Conservation (phyloP, 2,113 vertebrate genomes). For the Desmodus rotundus region DNA sequence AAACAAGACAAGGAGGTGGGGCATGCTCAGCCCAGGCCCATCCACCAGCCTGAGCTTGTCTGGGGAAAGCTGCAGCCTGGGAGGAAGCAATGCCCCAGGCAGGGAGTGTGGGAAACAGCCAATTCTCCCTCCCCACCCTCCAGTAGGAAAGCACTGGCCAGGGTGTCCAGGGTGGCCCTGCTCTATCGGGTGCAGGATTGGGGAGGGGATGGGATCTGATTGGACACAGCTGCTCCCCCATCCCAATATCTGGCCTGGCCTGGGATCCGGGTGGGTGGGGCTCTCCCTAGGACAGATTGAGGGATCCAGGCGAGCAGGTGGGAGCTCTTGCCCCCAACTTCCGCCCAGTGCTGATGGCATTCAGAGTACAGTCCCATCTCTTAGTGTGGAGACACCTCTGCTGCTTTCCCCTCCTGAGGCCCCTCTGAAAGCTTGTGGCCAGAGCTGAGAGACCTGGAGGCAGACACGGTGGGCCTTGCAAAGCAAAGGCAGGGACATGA, state of each 20-base stretch:
- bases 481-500: neutral
- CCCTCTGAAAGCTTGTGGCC: neutral
- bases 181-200: fast-evolving
- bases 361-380: neutral
- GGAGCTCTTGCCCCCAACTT: fast-evolving
- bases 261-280: neutral
- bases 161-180: neutral
- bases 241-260: neutral
- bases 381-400: neutral
- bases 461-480: neutral
- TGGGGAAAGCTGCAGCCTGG: neutral
- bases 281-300: neutral
- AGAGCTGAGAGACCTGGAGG: fast-evolving
- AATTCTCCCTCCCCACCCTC: fast-evolving
- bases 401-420: neutral
- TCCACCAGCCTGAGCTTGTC: fast-evolving
- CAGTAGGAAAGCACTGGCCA: neutral
- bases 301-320: neutral
- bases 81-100: neutral
- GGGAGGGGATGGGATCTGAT: no score
- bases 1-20: neutral
- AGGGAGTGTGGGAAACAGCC: fast-evolving
- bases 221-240: neutral
- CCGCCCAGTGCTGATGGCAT: neutral
- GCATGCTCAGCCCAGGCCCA: fast-evolving